Evolutionary conservation across 1,140 invertebrate species (phyloP).

Genomic region (Nephotettix cincticeps): DNA sequence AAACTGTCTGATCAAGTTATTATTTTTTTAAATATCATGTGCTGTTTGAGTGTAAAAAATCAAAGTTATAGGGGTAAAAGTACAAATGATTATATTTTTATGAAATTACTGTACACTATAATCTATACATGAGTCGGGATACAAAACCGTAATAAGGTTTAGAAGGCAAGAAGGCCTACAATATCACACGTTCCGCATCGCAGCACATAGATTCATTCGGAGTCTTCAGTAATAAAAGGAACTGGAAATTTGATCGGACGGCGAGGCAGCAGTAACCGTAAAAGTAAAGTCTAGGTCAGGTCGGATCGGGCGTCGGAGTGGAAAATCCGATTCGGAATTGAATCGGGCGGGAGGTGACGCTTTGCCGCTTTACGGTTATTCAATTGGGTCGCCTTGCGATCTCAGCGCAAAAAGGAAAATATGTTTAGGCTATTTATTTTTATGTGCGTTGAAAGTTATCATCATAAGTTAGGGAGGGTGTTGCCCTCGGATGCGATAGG

Average conservation of each 20-base stretch:
- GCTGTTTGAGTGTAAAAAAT: too few species aligned
- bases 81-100: too few species aligned
- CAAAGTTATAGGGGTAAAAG: too few species aligned
- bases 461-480: conserved; percentile 32
- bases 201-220: too few species aligned
- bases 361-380: conserved; percentile 8
- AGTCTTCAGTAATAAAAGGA: neutral
- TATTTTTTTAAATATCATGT: too few species aligned
- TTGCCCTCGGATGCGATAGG: neutral
- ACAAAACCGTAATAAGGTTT: too few species aligned
- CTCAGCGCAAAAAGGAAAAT: conserved; percentile 27
- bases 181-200: too few species aligned
- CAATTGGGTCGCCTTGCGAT: conserved; percentile 12
- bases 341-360: neutral
- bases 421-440: conserved; percentile 40
- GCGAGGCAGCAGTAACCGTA: conserved; percentile 1
- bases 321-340: conserved; percentile 1
- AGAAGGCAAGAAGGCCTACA: too few species aligned
- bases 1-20: too few species aligned
- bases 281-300: conserved; percentile 19
- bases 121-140: too few species aligned
- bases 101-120: too few species aligned
- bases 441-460: conserved; percentile 38
- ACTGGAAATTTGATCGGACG: conserved; percentile 6
- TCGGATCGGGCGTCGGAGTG: neutral